Conservation (phyloP, 2,113 vertebrate genomes). For the Erpornis zantholeuca region DNA sequence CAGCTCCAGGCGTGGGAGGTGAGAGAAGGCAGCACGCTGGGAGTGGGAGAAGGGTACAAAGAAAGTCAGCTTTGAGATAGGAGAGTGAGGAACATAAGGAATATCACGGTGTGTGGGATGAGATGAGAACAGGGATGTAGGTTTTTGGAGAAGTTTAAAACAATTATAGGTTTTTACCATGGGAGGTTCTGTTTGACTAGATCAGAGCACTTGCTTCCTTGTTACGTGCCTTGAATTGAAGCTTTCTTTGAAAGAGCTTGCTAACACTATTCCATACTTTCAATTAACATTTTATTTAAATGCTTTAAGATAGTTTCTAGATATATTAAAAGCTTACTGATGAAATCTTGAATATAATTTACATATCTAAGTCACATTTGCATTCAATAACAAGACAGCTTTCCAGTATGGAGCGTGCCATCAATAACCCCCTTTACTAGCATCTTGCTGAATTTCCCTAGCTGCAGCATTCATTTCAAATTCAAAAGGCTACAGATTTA, state of each 20-base stretch:
- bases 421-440: neutral
- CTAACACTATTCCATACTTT: slow-evolving; percentile 25
- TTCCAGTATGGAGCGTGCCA: neutral
- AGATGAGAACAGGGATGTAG: slow-evolving; percentile 64
- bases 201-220: slow-evolving; percentile 46
- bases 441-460: neutral
- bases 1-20: slow-evolving; percentile 40
- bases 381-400: slow-evolving; percentile 39
- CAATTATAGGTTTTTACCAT: slow-evolving; percentile 65
- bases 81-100: slow-evolving; percentile 65
- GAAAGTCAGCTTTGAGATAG: slow-evolving; percentile 52
- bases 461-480: neutral
- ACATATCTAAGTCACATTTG: slow-evolving; percentile 45
- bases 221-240: slow-evolving; percentile 44
- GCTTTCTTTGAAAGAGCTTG: slow-evolving; percentile 49
- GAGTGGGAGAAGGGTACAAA: slow-evolving; percentile 67
- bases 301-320: slow-evolving; percentile 44
- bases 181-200: slow-evolving; percentile 64
- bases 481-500: neutral
- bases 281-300: slow-evolving; percentile 65
- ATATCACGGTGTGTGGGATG: slow-evolving; percentile 61
- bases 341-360: slow-evolving; percentile 52
- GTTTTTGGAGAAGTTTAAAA: slow-evolving; percentile 65
- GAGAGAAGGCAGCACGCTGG: slow-evolving; percentile 55
- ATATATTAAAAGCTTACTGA: slow-evolving; percentile 44